Base-by-base conservation (phyloP, 2,888 invertebrate species). In the Cremastinae sp. region DNA sequence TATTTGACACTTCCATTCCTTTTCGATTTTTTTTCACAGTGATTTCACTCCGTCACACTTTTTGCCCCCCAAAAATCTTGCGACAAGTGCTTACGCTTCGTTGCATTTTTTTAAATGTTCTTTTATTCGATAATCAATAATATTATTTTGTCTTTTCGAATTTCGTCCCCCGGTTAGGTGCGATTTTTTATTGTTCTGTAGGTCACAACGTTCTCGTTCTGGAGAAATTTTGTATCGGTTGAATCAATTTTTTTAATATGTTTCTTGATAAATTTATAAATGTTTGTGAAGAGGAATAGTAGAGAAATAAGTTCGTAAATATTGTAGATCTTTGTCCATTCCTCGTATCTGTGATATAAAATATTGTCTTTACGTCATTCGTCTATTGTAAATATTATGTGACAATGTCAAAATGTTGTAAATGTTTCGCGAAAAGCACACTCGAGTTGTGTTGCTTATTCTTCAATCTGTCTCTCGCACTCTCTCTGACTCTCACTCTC, bases 101-200 rank as follows among this genome's bases (percentile, higher is more conserved):
- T 53, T 76, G 59, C 74, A 64, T 49, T 68, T 68, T 70, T 64
- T 28, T 53, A 45, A 61, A 49, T 43, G 66, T 69, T 66, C 43
- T 43, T 61, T 37, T 41, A 71, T 59, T 45, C 64, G 58, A 56
- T 59, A 74, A 56, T 59, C 16, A 28, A 28, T 5, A 5, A 28
- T 28, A 28, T 28, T 5, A 3, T 28, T 28, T 5, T 3, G 28
- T 5, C 28, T 5, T 35, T 47, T 43, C 35, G 18, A 41, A 69
- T 58, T 66, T 53, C 64, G 47, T 65, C 58, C 39, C 45, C 64
- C 58, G 55, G 78, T 79, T 79, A 79, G 79, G 78, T 73, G 68
- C 59, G 66, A 20, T 8, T 20, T 20, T 47, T 49, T 65, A 72
- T 68, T 64, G 69, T 75, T 66, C n/a, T n/a, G n/a, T 62, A 78